Percentiles rank a stretch among this genome's conserved stretches.
These are phyloP conservation scores for Entelurus aequoreus DNA, from an alignment of 2,113 vertebrate genomes.

Conservation along the genomic window DNA sequence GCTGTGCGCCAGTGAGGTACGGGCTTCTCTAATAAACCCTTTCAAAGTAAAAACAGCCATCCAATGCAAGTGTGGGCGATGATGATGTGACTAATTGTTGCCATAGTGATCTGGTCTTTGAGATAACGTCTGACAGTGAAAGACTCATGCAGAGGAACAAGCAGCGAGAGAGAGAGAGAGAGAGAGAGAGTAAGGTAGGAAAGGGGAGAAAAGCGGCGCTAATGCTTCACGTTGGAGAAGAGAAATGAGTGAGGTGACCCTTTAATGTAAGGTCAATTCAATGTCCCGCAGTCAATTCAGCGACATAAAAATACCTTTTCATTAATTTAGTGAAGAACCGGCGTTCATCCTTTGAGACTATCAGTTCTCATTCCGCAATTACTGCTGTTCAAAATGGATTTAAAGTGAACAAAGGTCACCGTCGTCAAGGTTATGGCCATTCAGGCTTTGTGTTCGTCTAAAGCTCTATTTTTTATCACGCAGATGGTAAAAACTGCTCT, in stretches of 20 bases:
- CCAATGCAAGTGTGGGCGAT: constrained; percentile 61
- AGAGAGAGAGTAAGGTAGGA: constrained; percentile 14
- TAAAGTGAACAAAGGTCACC: constrained; percentile 16
- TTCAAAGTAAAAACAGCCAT: constrained; percentile 67
- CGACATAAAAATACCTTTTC: constrained; percentile 41
- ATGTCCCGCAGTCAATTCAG: constrained; percentile 37
- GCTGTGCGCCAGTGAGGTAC: constrained; percentile 42
- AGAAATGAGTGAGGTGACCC: constrained; percentile 35
- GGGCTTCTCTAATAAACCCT: constrained; percentile 39
- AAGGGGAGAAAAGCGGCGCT: constrained; percentile 20
- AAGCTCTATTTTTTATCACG: neutral
- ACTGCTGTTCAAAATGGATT: constrained; percentile 37
- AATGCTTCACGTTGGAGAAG: constrained; percentile 41
- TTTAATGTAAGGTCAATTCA: constrained; percentile 52
- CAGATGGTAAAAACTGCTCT: constrained; percentile 8
- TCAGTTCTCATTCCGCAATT: constrained; percentile 37
- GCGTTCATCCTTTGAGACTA: constrained; percentile 36
- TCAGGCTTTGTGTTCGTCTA: neutral
- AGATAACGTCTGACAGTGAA: constrained; percentile 53
- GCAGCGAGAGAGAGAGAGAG: constrained; percentile 26
- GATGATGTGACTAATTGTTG: constrained; percentile 70
- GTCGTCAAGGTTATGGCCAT: constrained; percentile 31
- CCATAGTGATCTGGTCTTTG: constrained; percentile 66
- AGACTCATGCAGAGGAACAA: constrained; percentile 6
- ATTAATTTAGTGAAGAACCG: constrained; percentile 39